Conservation (phyloP, 2,888 invertebrate species). For the Hetaerina titia region DNA sequence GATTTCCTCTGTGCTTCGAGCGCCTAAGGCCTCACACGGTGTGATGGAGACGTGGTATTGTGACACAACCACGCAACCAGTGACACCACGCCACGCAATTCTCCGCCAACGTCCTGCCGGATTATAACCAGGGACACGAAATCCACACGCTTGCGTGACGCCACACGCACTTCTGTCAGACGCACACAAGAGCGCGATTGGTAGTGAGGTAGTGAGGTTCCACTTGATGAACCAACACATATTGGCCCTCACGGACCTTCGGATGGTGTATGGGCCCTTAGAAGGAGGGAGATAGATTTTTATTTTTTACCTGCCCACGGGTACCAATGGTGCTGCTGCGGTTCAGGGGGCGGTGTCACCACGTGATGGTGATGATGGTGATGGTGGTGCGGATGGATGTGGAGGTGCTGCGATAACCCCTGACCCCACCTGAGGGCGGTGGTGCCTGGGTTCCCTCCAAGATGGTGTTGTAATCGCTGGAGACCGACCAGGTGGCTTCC, state of each 20-base stretch:
- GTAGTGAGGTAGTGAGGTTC: neutral
- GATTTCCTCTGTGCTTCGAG: too few relatives aligned
- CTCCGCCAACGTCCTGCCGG: too few relatives aligned
- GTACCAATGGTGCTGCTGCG: slow-evolving; percentile 59
- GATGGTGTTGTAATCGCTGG: slow-evolving; percentile 30
- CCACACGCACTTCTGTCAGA: neutral
- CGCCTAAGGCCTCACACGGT: too few relatives aligned
- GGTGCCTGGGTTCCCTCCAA: neutral
- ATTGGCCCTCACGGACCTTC: neutral
- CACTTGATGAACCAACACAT: neutral
- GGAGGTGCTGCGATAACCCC: neutral
- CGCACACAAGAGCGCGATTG: neutral
- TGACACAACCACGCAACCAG: too few relatives aligned
- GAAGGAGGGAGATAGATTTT: neutral
- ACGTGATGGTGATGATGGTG: slow-evolving; percentile 51
- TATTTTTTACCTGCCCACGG: slow-evolving; percentile 45
- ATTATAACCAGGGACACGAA: neutral
- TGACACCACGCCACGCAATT: too few relatives aligned
- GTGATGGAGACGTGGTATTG: too few relatives aligned
- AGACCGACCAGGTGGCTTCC: slow-evolving; percentile 29
- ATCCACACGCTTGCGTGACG: neutral
- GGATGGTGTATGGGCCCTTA: neutral
- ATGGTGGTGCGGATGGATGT: slow-evolving; percentile 37
- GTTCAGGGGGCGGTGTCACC: slow-evolving; percentile 49
- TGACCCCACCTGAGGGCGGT: slow-evolving; percentile 28